Percentiles rank a stretch among this genome's conserved stretches.
phyloP scores from a whole-genome alignment of 2,888 invertebrate genomes.

The Drosophila leonis region DNA sequence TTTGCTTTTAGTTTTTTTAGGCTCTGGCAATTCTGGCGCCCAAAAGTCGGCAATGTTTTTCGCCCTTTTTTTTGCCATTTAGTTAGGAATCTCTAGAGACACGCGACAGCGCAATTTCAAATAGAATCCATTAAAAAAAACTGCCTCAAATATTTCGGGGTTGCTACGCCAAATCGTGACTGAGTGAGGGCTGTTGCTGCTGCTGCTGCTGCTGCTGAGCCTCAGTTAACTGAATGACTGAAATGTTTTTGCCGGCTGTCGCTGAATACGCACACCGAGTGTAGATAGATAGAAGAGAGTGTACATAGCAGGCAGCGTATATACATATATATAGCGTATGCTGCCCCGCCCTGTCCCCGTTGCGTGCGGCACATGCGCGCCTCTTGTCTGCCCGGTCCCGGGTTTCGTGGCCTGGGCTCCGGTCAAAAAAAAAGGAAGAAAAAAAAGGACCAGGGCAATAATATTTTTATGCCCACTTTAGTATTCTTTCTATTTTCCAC shows the following conservation, averaged over 20 bases:
- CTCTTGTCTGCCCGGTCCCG: conserved; percentile 10
- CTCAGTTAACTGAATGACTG: conserved; percentile 34
- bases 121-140: conserved; percentile 38
- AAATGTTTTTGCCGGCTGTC: conserved; percentile 67
- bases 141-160: conserved; percentile 32
- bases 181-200: conserved; percentile 6
- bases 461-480: conserved; percentile 72
- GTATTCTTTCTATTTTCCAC: conserved; percentile 2
- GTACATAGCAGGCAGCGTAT: conserved; percentile 5
- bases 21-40: conserved; percentile 51
- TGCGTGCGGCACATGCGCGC: conserved; percentile 41
- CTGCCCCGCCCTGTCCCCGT: conserved; percentile 12
- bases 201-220: conserved; percentile 25
- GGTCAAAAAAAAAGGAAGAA: conserved; percentile 32
- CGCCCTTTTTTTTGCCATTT: neutral
- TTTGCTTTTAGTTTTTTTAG: neutral
- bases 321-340: neutral
- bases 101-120: conserved; percentile 54
- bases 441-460: conserved; percentile 70
- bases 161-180: conserved; percentile 33
- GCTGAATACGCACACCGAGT: conserved; percentile 69
- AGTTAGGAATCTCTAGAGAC: conserved; percentile 13
- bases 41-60: conserved; percentile 49
- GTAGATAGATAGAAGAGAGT: neutral
- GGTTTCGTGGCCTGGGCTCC: conserved; percentile 27